Evolutionary conservation across 2,797 vertebrate genomes (phyloP).

Genomic region (Mormyrus hasselquistii): DNA sequence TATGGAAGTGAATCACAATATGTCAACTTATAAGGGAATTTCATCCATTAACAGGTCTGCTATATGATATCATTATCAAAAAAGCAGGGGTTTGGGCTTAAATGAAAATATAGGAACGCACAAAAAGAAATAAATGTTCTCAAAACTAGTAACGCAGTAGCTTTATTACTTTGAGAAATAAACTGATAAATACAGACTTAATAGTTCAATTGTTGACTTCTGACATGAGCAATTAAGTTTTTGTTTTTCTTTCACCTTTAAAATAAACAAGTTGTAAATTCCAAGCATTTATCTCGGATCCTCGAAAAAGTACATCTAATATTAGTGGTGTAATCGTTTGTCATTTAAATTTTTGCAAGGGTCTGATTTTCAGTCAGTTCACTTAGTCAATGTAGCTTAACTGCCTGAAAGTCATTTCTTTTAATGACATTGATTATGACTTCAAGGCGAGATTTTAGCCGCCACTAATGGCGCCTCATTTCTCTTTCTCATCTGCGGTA

Average conservation of each 20-base stretch:
- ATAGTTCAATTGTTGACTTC: neutral
- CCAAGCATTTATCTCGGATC: neutral
- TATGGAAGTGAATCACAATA: neutral
- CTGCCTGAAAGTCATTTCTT: neutral
- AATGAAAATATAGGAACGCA: neutral
- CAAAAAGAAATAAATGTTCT: neutral
- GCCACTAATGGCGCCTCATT: neutral
- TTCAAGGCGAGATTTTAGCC: conserved; percentile 1
- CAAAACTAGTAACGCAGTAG: neutral
- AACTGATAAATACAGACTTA: neutral
- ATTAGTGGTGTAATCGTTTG: neutral
- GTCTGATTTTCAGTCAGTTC: neutral
- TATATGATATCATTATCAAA: conserved; percentile 14
- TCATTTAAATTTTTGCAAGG: neutral
- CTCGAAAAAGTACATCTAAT: neutral
- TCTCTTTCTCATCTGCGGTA: neutral
- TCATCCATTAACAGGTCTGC: neutral
- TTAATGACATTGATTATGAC: conserved; percentile 13
- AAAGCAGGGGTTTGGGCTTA: neutral
- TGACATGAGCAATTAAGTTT: neutral
- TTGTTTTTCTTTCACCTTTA: neutral
- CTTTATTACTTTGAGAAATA: neutral
- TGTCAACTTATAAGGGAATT: neutral
- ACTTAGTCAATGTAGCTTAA: conserved; percentile 8
- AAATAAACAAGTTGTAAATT: neutral